Evolutionary conservation across 2,888 invertebrate species (phyloP), one percentile per base, ranked within the genome.

Genomic region (Caenorhabditis drosophilae): DNA sequence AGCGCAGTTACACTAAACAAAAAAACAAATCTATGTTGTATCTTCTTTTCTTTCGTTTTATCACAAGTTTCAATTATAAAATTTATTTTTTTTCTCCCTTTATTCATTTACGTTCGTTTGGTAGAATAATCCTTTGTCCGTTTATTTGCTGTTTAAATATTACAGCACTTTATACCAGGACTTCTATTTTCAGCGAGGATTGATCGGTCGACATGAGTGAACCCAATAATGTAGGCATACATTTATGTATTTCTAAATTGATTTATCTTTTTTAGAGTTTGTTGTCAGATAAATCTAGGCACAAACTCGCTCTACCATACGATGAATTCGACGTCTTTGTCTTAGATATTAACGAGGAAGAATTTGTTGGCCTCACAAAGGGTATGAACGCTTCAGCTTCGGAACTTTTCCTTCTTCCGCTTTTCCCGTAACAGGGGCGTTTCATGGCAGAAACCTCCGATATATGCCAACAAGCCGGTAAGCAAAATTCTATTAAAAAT

Each of bases 251-350:
- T 59, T 64, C 50, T 66, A 51, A 54, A 66, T 56, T 66, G 41
- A 66, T 67, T 60, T 56, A 45, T 60, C 54, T 52, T 67, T n/a
- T 67, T 68, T 68, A 69, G 68, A 68, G 51, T 40, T 60, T 54
- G 18, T 68, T 60, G 47, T 68, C 68, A 26, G 67, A 68, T 27
- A 55, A 60, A 49, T 67, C 51, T 18, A 60, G 56, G 49, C 20
- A 67, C 12, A 67, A 67, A n/a, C 27, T 53, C 48, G 60, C 54
- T 45, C 16, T 54, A 11, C 25, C 25, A 2, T 70, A 70, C 48
- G 49, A 64, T 4, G 64, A 70, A 36, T 70, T 70, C 44, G 70
- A 70, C 50, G 53, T 70, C 44, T 38, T 63, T 46, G 25, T 70
- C 15, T 44, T 51, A 23, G 70, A 70, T 31, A 70, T 70, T 51